phyloP scores from a whole-genome alignment of 2,113 vertebrate genomes.

The Puffinus mauretanicus region DNA sequence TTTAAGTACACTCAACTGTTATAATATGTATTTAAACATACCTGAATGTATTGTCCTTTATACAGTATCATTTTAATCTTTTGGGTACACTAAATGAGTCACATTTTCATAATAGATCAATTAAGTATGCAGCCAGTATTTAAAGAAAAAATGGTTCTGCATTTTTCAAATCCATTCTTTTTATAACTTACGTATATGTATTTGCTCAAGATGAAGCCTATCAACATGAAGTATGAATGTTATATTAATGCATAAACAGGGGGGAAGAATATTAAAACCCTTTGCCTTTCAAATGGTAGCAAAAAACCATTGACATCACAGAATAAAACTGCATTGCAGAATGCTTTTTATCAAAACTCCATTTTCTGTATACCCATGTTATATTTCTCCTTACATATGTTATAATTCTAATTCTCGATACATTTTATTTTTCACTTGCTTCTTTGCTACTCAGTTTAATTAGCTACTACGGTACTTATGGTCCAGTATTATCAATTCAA shows the following conservation, averaged over 20 bases:
- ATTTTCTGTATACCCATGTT: neutral
- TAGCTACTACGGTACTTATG: slow-evolving; percentile 31
- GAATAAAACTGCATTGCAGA: neutral
- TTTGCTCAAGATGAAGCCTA: slow-evolving; percentile 1
- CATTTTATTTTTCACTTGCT: neutral
- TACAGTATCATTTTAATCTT: neutral
- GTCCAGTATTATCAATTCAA: slow-evolving; percentile 3
- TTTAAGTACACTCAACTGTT: neutral
- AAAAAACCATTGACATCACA: neutral
- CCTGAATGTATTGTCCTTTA: neutral
- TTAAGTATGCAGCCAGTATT: neutral
- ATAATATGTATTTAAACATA: neutral
- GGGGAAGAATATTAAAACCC: neutral
- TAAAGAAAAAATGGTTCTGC: neutral
- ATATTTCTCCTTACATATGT: neutral
- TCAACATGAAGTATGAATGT: neutral
- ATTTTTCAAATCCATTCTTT: neutral
- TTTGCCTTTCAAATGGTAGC: neutral
- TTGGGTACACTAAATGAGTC: neutral
- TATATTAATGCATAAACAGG: neutral
- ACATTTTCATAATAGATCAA: neutral
- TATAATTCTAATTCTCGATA: neutral
- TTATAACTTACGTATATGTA: neutral
- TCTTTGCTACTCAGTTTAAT: slow-evolving; percentile 21
- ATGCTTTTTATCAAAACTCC: neutral